A percentile compares a stretch with the other conserved stretches of the same genome.
phyloP scores from a whole-genome alignment of 2,888 invertebrate species.

The Automeris io region DNA sequence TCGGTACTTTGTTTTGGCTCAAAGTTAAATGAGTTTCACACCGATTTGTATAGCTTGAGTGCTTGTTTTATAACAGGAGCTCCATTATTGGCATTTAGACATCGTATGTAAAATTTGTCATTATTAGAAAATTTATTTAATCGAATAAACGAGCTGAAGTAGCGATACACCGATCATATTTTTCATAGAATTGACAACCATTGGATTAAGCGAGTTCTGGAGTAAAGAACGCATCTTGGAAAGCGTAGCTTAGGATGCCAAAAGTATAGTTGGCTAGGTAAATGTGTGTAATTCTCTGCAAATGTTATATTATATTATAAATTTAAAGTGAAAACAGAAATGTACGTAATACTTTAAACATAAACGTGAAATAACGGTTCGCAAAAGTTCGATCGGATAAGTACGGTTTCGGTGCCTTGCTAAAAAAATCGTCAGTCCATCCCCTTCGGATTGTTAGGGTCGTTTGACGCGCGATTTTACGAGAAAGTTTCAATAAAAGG shows the following conservation, averaged over 20 bases:
- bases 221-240: too few relatives aligned
- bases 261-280: too few relatives aligned
- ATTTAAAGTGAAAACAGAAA: constrained; percentile 2
- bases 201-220: too few relatives aligned
- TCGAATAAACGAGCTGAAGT: too few relatives aligned
- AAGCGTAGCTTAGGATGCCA: too few relatives aligned
- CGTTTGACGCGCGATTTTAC: constrained; percentile 56
- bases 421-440: constrained; percentile 18
- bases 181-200: too few relatives aligned
- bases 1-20: constrained; percentile 53
- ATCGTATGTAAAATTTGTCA: too few relatives aligned
- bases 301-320: too few relatives aligned
- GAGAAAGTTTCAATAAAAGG: constrained; percentile 52
- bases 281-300: too few relatives aligned
- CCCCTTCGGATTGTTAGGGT: constrained; percentile 37
- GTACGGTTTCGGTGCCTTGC: constrained; percentile 32
- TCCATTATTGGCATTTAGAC: too few relatives aligned
- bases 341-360: constrained; percentile 19
- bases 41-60: constrained; percentile 28
- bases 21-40: constrained; percentile 48
- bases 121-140: too few relatives aligned
- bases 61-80: constrained; percentile 27
- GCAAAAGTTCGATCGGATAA: constrained; percentile 32
- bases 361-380: constrained; percentile 27
- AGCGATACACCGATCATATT: too few relatives aligned